Evolutionary conservation across 2,797 vertebrate genomes (phyloP).

Genomic region (Eulemur rubriventer): DNA sequence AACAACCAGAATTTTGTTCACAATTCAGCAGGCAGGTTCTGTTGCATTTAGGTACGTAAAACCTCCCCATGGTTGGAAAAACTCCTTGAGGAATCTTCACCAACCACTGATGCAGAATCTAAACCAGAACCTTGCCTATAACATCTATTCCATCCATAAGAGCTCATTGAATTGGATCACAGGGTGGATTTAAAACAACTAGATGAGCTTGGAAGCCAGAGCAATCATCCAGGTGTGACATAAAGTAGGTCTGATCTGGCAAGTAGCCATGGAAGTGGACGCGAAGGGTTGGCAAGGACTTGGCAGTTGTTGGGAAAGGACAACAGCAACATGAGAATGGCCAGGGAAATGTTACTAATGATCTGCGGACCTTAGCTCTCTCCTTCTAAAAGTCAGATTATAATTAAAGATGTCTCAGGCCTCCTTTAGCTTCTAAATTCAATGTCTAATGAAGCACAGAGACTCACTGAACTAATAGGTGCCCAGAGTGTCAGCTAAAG

Average conservation of each 20-base stretch:
- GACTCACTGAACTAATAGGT: too few relatives aligned
- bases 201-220: background rate
- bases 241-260: background rate
- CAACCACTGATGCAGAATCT: background rate
- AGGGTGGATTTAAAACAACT: background rate
- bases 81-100: background rate
- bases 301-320: background rate
- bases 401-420: background rate
- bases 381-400: background rate
- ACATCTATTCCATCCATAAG: background rate
- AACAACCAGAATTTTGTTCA: background rate
- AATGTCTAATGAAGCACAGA: background rate
- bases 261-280: background rate
- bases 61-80: background rate
- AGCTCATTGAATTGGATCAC: background rate
- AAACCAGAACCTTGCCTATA: background rate
- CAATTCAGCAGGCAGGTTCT: background rate
- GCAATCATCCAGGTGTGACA: background rate
- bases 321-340: background rate
- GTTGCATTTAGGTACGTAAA: background rate
- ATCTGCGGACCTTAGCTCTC: background rate
- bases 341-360: background rate
- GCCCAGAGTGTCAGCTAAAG: background rate
- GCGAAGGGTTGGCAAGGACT: background rate
- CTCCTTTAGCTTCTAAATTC: background rate